phyloP scores from a whole-genome alignment of 2,797 vertebrate species.

The Anguilla pacifica region DNA sequence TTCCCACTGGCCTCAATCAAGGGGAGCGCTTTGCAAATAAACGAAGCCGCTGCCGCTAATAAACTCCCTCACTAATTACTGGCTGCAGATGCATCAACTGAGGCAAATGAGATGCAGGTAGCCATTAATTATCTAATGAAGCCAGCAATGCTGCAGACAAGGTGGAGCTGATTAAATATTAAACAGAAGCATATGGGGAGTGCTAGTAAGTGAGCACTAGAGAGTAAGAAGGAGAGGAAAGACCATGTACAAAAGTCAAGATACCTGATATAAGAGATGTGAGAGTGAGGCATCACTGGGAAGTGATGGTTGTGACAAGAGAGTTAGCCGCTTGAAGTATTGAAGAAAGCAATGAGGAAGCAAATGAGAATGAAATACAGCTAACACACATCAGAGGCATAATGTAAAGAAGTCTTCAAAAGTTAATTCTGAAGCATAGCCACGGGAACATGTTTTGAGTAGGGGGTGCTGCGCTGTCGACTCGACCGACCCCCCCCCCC shows the following conservation, averaged over 20 bases:
- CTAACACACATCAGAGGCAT: constrained; percentile 57
- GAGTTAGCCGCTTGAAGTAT: constrained; percentile 43
- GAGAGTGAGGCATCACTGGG: constrained; percentile 39
- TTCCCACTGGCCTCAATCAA: constrained; percentile 75
- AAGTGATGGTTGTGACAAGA: constrained; percentile 43
- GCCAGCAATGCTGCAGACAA: constrained; percentile 78
- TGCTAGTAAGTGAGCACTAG: constrained; percentile 48
- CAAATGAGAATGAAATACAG: constrained; percentile 59
- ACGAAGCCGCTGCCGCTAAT: constrained; percentile 75
- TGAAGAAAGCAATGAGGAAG: constrained; percentile 70
- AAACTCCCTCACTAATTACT: constrained; percentile 83
- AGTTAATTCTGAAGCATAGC: constrained; percentile 63
- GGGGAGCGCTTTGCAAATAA: constrained; percentile 73
- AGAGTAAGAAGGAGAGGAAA: constrained; percentile 27
- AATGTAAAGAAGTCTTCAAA: constrained; percentile 32
- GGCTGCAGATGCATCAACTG: constrained; percentile 81
- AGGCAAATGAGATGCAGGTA: constrained; percentile 76
- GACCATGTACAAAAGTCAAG: constrained; percentile 48
- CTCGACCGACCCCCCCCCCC: too few species aligned
- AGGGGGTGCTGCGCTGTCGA: too few species aligned
- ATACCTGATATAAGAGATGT: constrained; percentile 62
- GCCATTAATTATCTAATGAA: constrained; percentile 86
- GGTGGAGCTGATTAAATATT: constrained; percentile 87
- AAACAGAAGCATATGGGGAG: constrained; percentile 80
- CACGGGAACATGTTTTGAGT: too few species aligned